Evolutionary conservation across 1,140 invertebrate species (phyloP).

Genomic region (Drosophila kepulauana): DNA sequence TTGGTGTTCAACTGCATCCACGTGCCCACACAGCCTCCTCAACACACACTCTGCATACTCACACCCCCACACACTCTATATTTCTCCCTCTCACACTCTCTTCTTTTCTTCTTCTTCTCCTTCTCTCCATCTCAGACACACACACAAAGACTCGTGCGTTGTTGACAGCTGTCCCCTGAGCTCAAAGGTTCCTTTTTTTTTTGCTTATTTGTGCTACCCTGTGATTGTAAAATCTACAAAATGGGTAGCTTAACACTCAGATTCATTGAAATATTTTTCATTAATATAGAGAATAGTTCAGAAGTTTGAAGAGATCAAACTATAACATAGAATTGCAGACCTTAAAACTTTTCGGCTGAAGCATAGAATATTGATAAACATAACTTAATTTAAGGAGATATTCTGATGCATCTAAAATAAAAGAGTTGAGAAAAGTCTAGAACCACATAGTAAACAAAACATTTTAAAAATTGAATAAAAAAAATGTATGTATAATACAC

Average conservation of each 20-base stretch:
- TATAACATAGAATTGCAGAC: no score
- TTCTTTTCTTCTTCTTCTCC: no score
- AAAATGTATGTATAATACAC: no score
- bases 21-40: slow-evolving; percentile 41
- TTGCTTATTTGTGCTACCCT: slow-evolving; percentile 20
- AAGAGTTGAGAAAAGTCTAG: no score
- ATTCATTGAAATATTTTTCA: background rate
- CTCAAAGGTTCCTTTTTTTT: slow-evolving; percentile 1
- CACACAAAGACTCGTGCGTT: slow-evolving; percentile 21
- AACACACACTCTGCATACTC: slow-evolving; percentile 2
- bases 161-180: slow-evolving; percentile 70
- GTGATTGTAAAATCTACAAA: background rate
- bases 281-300: no score
- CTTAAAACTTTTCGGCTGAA: no score
- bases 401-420: no score
- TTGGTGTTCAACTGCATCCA: slow-evolving; percentile 35
- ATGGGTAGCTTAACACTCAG: background rate
- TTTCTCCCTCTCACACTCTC: background rate
- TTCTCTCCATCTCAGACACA: background rate
- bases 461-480: no score
- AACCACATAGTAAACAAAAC: no score
- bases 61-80: slow-evolving; percentile 3
- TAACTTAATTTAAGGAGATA: no score
- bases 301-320: no score
- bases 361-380: no score